These are phyloP conservation scores for Rana temporaria DNA, from an alignment of 2,113 vertebrate genomes.

Conservation along the genomic window DNA sequence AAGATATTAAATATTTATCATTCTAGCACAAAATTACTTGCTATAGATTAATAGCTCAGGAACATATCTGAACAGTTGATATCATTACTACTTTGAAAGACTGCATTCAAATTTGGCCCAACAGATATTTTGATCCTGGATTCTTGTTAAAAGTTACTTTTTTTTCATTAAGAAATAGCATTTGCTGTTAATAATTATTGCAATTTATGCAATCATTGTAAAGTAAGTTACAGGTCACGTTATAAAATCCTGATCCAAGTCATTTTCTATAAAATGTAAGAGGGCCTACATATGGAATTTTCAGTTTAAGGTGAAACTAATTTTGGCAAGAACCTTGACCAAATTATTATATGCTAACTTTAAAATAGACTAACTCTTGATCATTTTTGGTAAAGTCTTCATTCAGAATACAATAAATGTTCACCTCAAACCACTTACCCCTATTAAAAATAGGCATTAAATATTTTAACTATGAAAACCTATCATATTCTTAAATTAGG, in stretches of 20 bases:
- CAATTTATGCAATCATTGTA: slow-evolving; percentile 13
- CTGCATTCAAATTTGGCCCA: slow-evolving; percentile 17
- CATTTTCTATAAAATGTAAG: not conserved
- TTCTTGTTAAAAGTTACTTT: not conserved
- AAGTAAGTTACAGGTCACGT: slow-evolving; percentile 24
- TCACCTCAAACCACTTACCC: too few species aligned
- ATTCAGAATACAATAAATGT: too few species aligned
- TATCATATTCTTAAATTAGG: too few species aligned
- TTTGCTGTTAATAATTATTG: slow-evolving; percentile 8
- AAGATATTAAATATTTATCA: slow-evolving; percentile 23
- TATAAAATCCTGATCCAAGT: slow-evolving; percentile 3
- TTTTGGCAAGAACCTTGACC: slow-evolving; percentile 10
- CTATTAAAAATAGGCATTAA: too few species aligned
- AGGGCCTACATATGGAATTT: slow-evolving; percentile 13
- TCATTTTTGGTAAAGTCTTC: too few species aligned
- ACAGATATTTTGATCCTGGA: not conserved
- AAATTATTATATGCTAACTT: slow-evolving; percentile 10
- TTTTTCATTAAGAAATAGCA: not conserved
- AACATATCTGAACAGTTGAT: too few species aligned
- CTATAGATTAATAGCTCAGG: slow-evolving; percentile 4
- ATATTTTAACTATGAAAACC: too few species aligned
- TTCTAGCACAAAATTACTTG: slow-evolving; percentile 4
- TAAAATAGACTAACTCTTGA: not conserved
- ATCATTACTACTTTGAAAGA: not conserved
- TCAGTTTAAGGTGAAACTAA: slow-evolving; percentile 19